Base-by-base conservation (phyloP, 2,797 vertebrate species). In the Aulostomus chinensis region DNA sequence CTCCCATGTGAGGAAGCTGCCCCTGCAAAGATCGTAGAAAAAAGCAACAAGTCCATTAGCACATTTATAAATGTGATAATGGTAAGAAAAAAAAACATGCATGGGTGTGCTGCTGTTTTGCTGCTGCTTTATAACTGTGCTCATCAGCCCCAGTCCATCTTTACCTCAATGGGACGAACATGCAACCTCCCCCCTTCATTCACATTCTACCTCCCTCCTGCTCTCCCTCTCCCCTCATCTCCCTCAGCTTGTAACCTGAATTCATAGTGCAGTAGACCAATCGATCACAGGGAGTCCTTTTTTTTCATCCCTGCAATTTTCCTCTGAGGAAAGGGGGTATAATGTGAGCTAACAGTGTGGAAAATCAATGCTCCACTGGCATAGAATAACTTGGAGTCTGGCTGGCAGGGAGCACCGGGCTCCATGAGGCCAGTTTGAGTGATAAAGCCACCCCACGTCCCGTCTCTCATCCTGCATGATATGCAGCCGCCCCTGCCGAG, bases 331-430 rank as follows among this genome's bases (percentile, higher is more conserved):
- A 86, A 86, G 73, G 58, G 75, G 86, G 85, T 80, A 88, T 88
- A 88, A 89, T 89, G 86, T 85, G 86, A 86, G 86, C 86, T 88
- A 89, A 89, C 86, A 87, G 85, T 87, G 88, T 86, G 84, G 86
- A 86, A 87, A 89, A 89, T 89, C 84, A 88, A 88, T 89, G 85
- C 83, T 86, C 74, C 81, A 80, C 81, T 87, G 80, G 86, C 86
- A 82, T 78, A 85, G 84, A 86, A 86, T 86, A 88, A 88, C 81
- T 81, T 72, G 74, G 77, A 83, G 81, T 75, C 72, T 84, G 65
- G 71, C 75, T 83, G 81, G 81, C 76, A 85, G 82, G 78, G 74
- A 76, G 78, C 40, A 63, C 54, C 4, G 34, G 71, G 71, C 78
- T 84, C 71, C 70, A 72, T 65, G 67, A 76, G 78, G 82, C 82